A percentile compares a stretch with the other conserved stretches of the same genome.
These are phyloP conservation scores for Lasaia peninsularis DNA, from an alignment of 1,140 invertebrate species.

Conservation along the genomic window DNA sequence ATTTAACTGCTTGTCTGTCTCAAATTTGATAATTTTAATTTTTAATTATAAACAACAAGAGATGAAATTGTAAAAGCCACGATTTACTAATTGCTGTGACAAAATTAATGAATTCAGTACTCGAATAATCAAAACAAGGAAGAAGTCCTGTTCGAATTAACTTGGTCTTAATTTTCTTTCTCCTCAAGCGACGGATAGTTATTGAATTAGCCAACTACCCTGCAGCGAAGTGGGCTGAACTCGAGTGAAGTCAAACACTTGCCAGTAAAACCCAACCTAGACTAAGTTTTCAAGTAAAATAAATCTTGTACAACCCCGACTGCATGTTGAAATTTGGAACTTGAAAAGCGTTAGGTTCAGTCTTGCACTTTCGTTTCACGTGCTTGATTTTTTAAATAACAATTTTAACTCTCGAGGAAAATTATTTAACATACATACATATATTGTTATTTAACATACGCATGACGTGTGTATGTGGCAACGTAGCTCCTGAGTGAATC, in stretches of 20 bases:
- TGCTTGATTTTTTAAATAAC: not conserved
- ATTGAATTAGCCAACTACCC: slow-evolving; percentile 38
- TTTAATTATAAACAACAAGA: no score
- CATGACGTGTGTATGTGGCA: no score
- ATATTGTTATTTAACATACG: no score
- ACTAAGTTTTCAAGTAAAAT: slow-evolving; percentile 19
- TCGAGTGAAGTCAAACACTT: slow-evolving; percentile 30
- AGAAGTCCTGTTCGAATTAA: slow-evolving; percentile 16
- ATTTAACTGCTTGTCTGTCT: no score
- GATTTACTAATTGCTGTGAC: not conserved
- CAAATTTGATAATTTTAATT: no score
- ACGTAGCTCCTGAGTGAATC: no score
- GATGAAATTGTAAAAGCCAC: no score
- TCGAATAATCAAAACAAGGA: slow-evolving; percentile 3
- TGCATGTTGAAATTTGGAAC: slow-evolving; percentile 1
- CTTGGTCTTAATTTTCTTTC: slow-evolving; percentile 31
- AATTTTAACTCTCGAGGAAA: no score
- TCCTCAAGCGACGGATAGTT: slow-evolving; percentile 27
- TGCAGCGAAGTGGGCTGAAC: slow-evolving; percentile 33
- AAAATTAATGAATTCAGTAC: not conserved
- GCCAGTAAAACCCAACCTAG: slow-evolving; percentile 14
- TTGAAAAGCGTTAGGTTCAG: not conserved
- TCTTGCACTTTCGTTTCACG: not conserved
- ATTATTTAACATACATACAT: no score
- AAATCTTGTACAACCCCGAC: slow-evolving; percentile 15